phyloP scores from a whole-genome alignment of 2,797 vertebrate genomes.

The Brotula barbata region DNA sequence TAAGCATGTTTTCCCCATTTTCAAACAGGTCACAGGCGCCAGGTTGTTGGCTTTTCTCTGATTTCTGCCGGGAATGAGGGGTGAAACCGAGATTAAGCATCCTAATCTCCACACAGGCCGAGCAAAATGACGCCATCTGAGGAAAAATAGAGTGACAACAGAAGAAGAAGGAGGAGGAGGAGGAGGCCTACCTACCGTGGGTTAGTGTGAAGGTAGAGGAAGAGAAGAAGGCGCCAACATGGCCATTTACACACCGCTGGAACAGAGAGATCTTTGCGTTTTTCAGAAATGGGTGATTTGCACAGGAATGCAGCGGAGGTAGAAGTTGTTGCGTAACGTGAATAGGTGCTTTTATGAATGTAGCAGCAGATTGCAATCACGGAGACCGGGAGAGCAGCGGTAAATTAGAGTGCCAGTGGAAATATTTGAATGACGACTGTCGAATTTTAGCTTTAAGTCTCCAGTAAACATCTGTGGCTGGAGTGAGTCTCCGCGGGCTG shows the following conservation, averaged over 20 bases:
- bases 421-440: background rate
- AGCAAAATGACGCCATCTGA: background rate
- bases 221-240: constrained; percentile 5
- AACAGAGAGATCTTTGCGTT: background rate
- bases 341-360: constrained; percentile 42
- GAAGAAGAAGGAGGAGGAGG: constrained; percentile 27
- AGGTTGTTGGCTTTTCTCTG: constrained; percentile 15
- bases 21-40: constrained; percentile 40
- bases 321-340: constrained; percentile 57
- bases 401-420: background rate
- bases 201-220: constrained; percentile 12
- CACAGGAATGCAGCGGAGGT: constrained; percentile 30
- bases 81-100: constrained; percentile 23
- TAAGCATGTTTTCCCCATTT: constrained; percentile 36
- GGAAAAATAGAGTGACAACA: constrained; percentile 31
- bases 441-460: background rate
- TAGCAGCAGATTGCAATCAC: constrained; percentile 7
- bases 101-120: constrained; percentile 29
- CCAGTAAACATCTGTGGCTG: constrained; percentile 28
- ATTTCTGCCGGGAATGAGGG: constrained; percentile 4
- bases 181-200: constrained; percentile 35
- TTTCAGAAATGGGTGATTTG: background rate
- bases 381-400: background rate
- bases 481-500: constrained; percentile 2
- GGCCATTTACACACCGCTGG: background rate